A percentile compares a stretch with the other conserved stretches of the same genome.
Conservation (phyloP, 2,888 invertebrate species). For the Polydrusus tereticollis region DNA sequence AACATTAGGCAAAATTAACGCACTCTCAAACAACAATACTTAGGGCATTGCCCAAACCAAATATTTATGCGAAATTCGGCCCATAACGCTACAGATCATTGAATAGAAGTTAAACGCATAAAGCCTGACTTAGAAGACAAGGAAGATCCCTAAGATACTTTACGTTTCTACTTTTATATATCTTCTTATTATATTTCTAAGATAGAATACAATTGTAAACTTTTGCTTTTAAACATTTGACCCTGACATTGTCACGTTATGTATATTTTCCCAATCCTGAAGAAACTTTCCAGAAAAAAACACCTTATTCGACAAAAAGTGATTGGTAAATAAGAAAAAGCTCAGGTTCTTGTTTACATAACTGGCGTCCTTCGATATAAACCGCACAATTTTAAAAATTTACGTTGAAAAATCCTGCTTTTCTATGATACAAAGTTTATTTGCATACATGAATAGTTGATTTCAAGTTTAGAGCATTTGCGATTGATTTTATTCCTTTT, state of each 20-base stretch:
- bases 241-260: not conserved
- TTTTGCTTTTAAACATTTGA: not conserved
- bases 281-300: not conserved
- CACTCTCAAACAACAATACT: too few species aligned
- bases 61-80: too few species aligned
- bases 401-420: conserved; percentile 24
- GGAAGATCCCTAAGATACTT: too few species aligned
- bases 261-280: conserved; percentile 3
- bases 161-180: too few species aligned
- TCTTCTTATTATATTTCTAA: too few species aligned
- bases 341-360: conserved; percentile 34
- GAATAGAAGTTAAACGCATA: too few species aligned
- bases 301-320: conserved; percentile 23
- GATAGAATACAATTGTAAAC: too few species aligned
- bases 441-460: conserved; percentile 41
- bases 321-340: conserved; percentile 29
- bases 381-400: conserved; percentile 36
- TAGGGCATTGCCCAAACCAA: too few species aligned
- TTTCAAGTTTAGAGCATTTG: conserved; percentile 14
- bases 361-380: conserved; percentile 27
- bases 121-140: too few species aligned
- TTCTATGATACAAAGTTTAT: conserved; percentile 36
- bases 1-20: too few species aligned
- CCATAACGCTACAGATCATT: too few species aligned
- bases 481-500: conserved; percentile 16